phyloP scores from a whole-genome alignment of 2,113 vertebrate genomes.

The Tricholaema leucomelas region DNA sequence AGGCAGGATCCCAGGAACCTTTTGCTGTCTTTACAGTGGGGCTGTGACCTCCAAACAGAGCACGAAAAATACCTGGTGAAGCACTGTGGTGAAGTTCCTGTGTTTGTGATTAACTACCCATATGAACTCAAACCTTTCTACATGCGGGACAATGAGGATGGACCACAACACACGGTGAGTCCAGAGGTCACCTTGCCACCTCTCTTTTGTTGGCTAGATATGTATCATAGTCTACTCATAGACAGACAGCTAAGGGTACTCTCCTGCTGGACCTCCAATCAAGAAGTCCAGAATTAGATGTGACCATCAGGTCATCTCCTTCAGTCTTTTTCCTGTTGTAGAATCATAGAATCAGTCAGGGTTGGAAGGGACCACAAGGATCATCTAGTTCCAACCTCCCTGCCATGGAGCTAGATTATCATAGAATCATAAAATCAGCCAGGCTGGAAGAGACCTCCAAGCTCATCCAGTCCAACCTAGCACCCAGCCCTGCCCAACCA shows the following conservation, averaged over 20 bases:
- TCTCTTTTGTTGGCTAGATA: neutral
- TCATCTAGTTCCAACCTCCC: too few relatives aligned
- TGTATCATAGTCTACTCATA: neutral
- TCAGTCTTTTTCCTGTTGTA: neutral
- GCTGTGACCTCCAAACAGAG: slow-evolving; percentile 90
- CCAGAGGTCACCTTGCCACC: neutral
- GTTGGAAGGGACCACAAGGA: too few relatives aligned
- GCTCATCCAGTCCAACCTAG: too few relatives aligned
- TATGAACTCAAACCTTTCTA: slow-evolving; percentile 95
- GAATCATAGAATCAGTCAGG: neutral
- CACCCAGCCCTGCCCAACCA: too few relatives aligned
- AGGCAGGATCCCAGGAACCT: neutral
- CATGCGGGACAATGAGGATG: slow-evolving; percentile 89
- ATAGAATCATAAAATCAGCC: neutral
- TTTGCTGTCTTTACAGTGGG: slow-evolving; percentile 85
- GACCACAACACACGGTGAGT: slow-evolving; percentile 85
- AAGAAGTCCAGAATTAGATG: neutral
- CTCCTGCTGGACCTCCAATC: neutral
- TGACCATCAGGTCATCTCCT: neutral
- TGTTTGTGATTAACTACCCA: slow-evolving; percentile 93
- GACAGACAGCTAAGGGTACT: neutral
- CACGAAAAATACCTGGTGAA: slow-evolving; percentile 94
- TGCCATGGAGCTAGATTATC: too few relatives aligned
- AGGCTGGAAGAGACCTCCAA: too few relatives aligned
- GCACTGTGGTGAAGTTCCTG: slow-evolving; percentile 87